Base-by-base conservation (phyloP, 2,888 invertebrate species). In the Drosophila ezoana region DNA sequence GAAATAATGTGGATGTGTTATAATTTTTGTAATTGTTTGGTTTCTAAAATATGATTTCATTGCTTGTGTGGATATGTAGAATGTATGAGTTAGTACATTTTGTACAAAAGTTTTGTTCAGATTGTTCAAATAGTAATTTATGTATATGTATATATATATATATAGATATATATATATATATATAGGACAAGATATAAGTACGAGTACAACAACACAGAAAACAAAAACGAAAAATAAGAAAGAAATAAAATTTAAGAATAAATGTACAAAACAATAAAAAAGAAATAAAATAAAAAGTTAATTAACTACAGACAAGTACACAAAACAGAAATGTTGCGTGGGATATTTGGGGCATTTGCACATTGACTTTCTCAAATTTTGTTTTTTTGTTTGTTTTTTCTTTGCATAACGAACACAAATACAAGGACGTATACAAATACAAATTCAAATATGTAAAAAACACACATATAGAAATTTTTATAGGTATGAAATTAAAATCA, bases 181-280 rank as follows among this genome's bases (percentile, higher is more conserved):
- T 41, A 35, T 28, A 33, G 40, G 35, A 32, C 43, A 43, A 56
- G 45, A 68, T 52, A 72, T 18, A 35, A 23, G 20, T 13, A 61
- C 37, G 49, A 62, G 62, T 72, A 82, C 81, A 87, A 81, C 81
- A 84, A 84, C 81, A 82, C 65, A 62, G 78, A 84, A 76, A 79
- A 76, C 85, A 76, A 76, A 82, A 79, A 79, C 79, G 45, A 44
- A 64, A 75, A 53, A 53, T 40, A 40, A 53, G 28, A 66, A 67
- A 64, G 65, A 61, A 67, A 70, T 58, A 70, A 66, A 71, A 68
- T 23, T 5, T 23, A 23, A 23, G 23, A 67, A 80, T 56, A 71
- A 74, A 66, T 82, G 63, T 79, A 72, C 66, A 70, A 66, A 45
- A 63, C 62, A 14, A 70, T 52, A 51, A 52, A 47, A 2, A 54